Evolutionary conservation across 2,113 vertebrate genomes (phyloP).

Genomic region (Neodon shergylaensis): DNA sequence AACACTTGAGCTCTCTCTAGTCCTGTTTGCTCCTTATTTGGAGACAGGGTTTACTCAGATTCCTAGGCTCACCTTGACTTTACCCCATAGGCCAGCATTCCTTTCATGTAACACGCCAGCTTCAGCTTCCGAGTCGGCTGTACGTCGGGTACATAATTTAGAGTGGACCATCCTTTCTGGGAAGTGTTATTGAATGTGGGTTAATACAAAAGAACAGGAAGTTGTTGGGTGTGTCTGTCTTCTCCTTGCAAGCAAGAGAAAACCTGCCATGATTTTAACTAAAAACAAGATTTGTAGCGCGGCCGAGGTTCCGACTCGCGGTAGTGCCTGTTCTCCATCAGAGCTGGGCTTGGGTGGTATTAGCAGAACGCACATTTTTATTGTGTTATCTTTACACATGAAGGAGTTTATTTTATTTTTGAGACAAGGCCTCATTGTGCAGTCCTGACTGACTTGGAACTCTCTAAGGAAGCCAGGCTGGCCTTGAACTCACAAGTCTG

Average conservation of each 20-base stretch:
- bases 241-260: conserved; percentile 22
- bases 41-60: neutral
- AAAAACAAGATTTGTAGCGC: conserved; percentile 1
- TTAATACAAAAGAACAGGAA: conserved; percentile 27
- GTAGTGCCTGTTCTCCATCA: neutral
- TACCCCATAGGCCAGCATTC: neutral
- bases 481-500: neutral
- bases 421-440: neutral
- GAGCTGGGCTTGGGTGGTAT: neutral
- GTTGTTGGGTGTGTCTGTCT: neutral
- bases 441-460: neutral
- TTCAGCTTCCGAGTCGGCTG: neutral
- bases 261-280: neutral
- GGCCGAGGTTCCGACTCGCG: neutral
- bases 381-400: neutral
- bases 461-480: neutral
- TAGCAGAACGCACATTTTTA: neutral
- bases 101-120: neutral
- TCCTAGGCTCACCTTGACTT: neutral
- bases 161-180: neutral
- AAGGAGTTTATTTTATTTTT: neutral
- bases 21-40: no score
- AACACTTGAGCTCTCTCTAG: neutral
- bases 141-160: neutral
- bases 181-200: neutral